Evolutionary conservation across 2,888 invertebrate genomes (phyloP), one percentile per base, ranked within the genome.

Genomic region (Endotricha flammealis): DNA sequence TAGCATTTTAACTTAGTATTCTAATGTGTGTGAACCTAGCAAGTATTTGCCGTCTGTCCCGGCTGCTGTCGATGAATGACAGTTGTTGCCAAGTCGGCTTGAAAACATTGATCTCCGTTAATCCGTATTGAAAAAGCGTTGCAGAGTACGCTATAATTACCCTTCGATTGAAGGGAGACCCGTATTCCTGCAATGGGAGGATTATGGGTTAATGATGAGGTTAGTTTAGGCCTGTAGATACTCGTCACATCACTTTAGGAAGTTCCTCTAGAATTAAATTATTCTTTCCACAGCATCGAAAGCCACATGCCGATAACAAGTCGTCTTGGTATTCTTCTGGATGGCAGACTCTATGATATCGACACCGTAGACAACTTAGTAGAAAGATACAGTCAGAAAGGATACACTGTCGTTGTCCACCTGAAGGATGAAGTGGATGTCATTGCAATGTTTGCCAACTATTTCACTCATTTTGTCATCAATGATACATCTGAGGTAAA

Each of bases 321-420:
- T 41, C 65, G 70, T 0, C 46, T 83, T 11, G 82, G 69, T 1
- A 66, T 83, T 33, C 30, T 83, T 7, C 38, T 72, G 6, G 71
- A 78, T 40, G 83, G 83, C 1, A 24, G 41, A 8, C 64, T 82
- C 12, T 72, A 58, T 49, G 83, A 82, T 50, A 52, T 81, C 6
- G 83, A 75, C 44, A 48, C 60, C 0, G 52, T 81, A 9, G 80
- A 80, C 40, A 50, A 51, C 0, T 44, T 81, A 25, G 61, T 79
- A 9, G 63, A 50, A 3, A 62, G 79, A 1, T 71, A 81, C 57
- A 70, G 75, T 47, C 43, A 46, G 10, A 53, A 48, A 22, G 83
- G 83, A 0, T 79, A 63, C 50, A 82, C 81, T 0, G 79, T 77
- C 1, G 83, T 79, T 11, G 58, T 82, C 7, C 77, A 83, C 33